Evolutionary conservation across 2,113 vertebrate species (phyloP).

Genomic region (Paedocypris sp.): DNA sequence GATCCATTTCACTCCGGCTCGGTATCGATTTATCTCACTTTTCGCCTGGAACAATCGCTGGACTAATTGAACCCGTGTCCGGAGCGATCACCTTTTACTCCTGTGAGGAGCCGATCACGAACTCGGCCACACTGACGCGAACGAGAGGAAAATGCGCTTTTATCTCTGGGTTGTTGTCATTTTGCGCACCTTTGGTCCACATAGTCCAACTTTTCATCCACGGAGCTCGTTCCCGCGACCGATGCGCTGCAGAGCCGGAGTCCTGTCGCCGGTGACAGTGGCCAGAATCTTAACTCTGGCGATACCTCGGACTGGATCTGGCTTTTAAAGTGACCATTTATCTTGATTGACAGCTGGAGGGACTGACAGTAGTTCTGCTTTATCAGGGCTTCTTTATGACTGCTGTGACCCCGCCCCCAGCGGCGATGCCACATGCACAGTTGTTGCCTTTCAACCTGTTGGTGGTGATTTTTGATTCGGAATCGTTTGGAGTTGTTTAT

Average conservation of each 20-base stretch:
- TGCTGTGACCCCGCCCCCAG: conserved; percentile 21
- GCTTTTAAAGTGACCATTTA: conserved; percentile 76
- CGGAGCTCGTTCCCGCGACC: conserved; percentile 7
- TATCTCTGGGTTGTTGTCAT: neutral
- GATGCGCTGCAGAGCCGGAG: conserved; percentile 9
- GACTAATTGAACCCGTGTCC: conserved; percentile 4
- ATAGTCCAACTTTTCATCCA: neutral
- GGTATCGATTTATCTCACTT: neutral
- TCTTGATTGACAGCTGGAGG: conserved; percentile 93
- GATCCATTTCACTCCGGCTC: conserved; percentile 59
- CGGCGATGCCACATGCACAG: conserved; percentile 9
- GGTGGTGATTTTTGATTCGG: neutral
- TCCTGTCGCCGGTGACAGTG: conserved; percentile 14
- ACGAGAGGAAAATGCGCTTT: too few relatives aligned
- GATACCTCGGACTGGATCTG: conserved; percentile 40
- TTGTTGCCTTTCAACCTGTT: neutral
- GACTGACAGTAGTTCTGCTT: conserved; percentile 47
- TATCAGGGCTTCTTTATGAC: conserved; percentile 58
- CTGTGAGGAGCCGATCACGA: neutral
- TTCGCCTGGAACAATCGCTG: neutral
- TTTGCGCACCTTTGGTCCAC: conserved; percentile 5
- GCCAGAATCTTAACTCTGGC: conserved; percentile 17
- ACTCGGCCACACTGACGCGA: neutral
- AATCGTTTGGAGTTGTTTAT: neutral
- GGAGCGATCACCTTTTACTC: conserved; percentile 17